Evolutionary conservation across 2,113 vertebrate genomes (phyloP).

Genomic region (Chrysochloris asiatica): DNA sequence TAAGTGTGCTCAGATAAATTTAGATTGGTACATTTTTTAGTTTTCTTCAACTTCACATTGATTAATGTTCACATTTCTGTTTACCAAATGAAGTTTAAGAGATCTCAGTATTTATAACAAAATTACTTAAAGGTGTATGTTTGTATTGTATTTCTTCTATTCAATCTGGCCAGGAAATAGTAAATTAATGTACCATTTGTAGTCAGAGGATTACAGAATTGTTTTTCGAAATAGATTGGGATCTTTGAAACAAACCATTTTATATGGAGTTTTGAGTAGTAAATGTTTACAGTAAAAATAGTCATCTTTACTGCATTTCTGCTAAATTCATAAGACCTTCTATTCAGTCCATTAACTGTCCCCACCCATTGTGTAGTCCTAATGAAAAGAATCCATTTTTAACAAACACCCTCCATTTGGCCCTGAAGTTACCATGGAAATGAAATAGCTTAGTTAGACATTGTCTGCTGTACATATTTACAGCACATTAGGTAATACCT

Average conservation of each 20-base stretch:
- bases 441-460: constrained; percentile 50
- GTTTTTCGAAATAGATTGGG: constrained; percentile 32
- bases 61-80: background rate
- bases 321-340: constrained; percentile 45
- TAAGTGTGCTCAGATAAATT: constrained; percentile 42
- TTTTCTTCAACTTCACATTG: constrained; percentile 31
- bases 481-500: constrained; percentile 49
- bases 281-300: constrained; percentile 51
- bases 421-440: constrained; percentile 59
- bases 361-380: constrained; percentile 55
- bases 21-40: constrained; percentile 39
- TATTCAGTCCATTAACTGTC: constrained; percentile 57
- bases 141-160: constrained; percentile 2
- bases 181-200: constrained; percentile 48
- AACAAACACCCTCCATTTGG: constrained; percentile 7
- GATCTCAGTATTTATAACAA: background rate
- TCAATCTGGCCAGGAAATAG: constrained; percentile 19
- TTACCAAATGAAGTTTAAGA: constrained; percentile 14
- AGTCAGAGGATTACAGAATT: constrained; percentile 5
- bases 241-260: constrained; percentile 13
- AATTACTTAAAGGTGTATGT: constrained; percentile 14
- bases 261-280: constrained; percentile 35
- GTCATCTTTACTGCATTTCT: constrained; percentile 59
- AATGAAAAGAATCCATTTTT: constrained; percentile 75
- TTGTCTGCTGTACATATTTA: constrained; percentile 53